Conservation (phyloP, 2,113 vertebrate species). For the Pontoporia blainvillei region DNA sequence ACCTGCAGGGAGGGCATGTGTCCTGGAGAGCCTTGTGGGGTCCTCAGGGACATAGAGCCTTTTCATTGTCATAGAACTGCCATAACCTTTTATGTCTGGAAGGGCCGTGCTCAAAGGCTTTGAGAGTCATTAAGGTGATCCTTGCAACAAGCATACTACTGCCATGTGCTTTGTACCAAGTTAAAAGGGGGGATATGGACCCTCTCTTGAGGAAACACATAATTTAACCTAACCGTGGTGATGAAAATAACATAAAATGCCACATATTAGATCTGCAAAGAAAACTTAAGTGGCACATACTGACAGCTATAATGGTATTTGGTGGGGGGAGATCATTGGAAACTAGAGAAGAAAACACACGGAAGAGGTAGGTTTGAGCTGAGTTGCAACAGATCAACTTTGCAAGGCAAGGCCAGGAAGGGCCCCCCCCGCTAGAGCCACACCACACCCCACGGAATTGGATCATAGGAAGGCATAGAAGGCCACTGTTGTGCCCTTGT, state of each 20-base stretch:
- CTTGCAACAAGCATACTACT: not conserved
- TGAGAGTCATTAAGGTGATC: not conserved
- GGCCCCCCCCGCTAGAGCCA: not conserved
- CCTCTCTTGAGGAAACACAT: not conserved
- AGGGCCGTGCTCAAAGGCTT: not conserved
- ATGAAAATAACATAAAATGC: not conserved
- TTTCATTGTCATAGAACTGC: not conserved
- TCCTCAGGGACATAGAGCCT: too few species aligned
- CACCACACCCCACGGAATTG: not conserved
- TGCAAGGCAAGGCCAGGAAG: not conserved
- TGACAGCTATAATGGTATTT: not conserved
- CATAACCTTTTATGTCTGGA: not conserved
- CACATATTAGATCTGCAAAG: not conserved
- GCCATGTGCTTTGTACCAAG: not conserved
- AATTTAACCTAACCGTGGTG: not conserved
- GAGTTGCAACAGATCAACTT: not conserved
- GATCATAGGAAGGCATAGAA: not conserved
- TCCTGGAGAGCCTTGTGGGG: too few species aligned
- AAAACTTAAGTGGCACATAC: not conserved
- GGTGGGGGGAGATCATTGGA: too few species aligned
- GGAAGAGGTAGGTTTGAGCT: too few species aligned
- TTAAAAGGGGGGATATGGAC: not conserved
- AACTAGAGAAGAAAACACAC: too few species aligned
- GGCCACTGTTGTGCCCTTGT: not conserved
- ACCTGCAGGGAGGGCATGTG: not conserved